A percentile compares a stretch with the other conserved stretches of the same genome.
These are phyloP conservation scores for Atherix ibis DNA, from an alignment of 2,888 invertebrate species.

Conservation along the genomic window DNA sequence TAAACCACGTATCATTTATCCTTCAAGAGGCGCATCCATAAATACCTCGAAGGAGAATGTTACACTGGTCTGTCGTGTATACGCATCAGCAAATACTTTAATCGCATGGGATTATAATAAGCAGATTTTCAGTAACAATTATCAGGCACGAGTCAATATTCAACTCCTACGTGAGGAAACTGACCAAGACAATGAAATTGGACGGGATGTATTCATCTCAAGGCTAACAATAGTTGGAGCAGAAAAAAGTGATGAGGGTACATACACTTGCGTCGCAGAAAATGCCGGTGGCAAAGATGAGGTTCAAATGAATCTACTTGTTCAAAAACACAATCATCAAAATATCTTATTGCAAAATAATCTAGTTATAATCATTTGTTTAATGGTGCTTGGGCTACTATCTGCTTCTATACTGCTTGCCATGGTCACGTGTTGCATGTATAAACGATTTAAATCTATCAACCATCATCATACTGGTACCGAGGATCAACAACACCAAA, in stretches of 20 bases:
- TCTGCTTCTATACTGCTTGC: slow-evolving; percentile 24
- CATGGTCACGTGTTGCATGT: slow-evolving; percentile 24
- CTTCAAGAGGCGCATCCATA: slow-evolving; percentile 39
- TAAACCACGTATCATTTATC: slow-evolving; percentile 55
- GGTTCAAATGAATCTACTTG: slow-evolving; percentile 40
- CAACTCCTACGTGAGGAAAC: slow-evolving; percentile 20
- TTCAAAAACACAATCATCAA: slow-evolving; percentile 19
- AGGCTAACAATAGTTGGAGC: slow-evolving; percentile 47
- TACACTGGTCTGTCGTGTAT: slow-evolving; percentile 57
- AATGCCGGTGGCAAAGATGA: slow-evolving; percentile 67
- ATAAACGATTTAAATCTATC: slow-evolving; percentile 21
- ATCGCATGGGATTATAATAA: slow-evolving; percentile 56
- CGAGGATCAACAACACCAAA: slow-evolving; percentile 18
- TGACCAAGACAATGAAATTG: slow-evolving; percentile 15
- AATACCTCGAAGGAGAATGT: slow-evolving; percentile 49
- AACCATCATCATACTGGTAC: slow-evolving; percentile 14
- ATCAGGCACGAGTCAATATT: slow-evolving; percentile 20
- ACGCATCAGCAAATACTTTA: slow-evolving; percentile 59
- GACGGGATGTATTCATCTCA: slow-evolving; percentile 22
- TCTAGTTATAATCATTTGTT: slow-evolving; percentile 21
- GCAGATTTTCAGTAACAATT: slow-evolving; percentile 16
- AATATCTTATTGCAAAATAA: slow-evolving; percentile 19
- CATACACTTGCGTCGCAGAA: slow-evolving; percentile 62
- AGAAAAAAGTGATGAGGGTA: slow-evolving; percentile 48
- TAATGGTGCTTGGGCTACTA: slow-evolving; percentile 24